These are phyloP conservation scores for Arctia plantaginis DNA, from an alignment of 2,888 invertebrate species.

Conservation along the genomic window DNA sequence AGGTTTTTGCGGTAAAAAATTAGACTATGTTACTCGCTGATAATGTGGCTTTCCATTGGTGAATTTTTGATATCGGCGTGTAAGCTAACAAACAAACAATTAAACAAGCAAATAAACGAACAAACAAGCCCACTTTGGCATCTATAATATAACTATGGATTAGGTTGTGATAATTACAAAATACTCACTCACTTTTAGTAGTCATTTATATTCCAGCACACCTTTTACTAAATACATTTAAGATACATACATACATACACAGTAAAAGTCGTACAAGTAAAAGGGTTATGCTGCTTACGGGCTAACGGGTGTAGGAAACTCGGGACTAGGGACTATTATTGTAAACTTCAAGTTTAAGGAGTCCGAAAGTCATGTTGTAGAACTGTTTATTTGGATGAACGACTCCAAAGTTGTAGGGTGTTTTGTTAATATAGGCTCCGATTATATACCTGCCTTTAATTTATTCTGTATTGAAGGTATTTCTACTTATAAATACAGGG, in stretches of 20 bases:
- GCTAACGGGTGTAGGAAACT: slow-evolving; percentile 30
- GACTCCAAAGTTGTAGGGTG: neutral
- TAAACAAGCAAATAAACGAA: too few species aligned
- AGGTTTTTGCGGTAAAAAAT: too few species aligned
- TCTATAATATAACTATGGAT: too few species aligned
- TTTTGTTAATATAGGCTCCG: neutral
- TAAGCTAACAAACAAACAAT: too few species aligned
- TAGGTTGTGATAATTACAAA: too few species aligned
- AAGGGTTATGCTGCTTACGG: slow-evolving; percentile 36
- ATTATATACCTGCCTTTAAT: neutral
- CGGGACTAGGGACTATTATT: slow-evolving; percentile 27
- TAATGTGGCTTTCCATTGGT: too few species aligned
- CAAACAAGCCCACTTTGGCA: too few species aligned
- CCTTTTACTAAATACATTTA: slow-evolving; percentile 9
- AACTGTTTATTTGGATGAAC: slow-evolving; percentile 14
- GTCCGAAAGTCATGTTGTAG: slow-evolving; percentile 16
- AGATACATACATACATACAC: slow-evolving; percentile 31
- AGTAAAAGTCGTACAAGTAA: slow-evolving; percentile 41
- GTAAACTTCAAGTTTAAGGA: slow-evolving; percentile 33
- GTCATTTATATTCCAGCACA: neutral
- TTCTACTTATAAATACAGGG: neutral
- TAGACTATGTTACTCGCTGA: too few species aligned
- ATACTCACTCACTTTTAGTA: neutral
- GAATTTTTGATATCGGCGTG: too few species aligned
- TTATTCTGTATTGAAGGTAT: neutral